These are phyloP conservation scores for Thalassoma bifasciatum DNA, from an alignment of 2,113 vertebrate genomes.

Conservation along the genomic window DNA sequence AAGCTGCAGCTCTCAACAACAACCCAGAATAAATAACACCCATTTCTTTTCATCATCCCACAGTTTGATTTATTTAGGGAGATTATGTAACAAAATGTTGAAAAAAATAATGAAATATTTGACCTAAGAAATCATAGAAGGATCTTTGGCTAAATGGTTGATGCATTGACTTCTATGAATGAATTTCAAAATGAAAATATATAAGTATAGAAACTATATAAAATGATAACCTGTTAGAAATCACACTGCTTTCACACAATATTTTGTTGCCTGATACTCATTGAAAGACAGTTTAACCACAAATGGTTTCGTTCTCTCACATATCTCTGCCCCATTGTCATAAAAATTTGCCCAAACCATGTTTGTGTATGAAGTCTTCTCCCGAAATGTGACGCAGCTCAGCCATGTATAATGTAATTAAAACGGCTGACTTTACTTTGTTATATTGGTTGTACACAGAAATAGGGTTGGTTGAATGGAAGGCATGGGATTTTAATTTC, in stretches of 20 bases:
- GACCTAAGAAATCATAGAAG: no score
- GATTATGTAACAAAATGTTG: neutral
- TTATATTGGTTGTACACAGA: conserved; percentile 18
- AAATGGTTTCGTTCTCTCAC: neutral
- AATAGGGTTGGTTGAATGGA: conserved; percentile 28
- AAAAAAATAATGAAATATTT: neutral
- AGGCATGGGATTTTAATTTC: conserved; percentile 12
- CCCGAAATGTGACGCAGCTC: conserved; percentile 26
- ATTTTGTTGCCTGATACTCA: no score
- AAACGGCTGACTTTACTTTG: conserved; percentile 33
- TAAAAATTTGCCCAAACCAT: neutral
- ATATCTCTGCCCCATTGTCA: conserved; percentile 5
- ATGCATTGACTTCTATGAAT: no score
- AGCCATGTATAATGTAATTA: conserved; percentile 50
- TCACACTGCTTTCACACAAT: no score
- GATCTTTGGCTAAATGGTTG: no score
- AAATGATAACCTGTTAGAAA: no score
- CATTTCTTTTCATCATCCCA: conserved; percentile 15
- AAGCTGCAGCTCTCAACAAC: conserved; percentile 45
- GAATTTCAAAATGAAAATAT: no score
- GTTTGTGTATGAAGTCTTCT: neutral
- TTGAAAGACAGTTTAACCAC: no score
- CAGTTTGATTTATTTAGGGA: neutral
- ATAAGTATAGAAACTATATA: no score
- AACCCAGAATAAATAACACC: conserved; percentile 40